Evolutionary conservation across 2,797 vertebrate genomes (phyloP), one percentile per base, ranked within the genome.

Genomic region (Echeneis naucrates): DNA sequence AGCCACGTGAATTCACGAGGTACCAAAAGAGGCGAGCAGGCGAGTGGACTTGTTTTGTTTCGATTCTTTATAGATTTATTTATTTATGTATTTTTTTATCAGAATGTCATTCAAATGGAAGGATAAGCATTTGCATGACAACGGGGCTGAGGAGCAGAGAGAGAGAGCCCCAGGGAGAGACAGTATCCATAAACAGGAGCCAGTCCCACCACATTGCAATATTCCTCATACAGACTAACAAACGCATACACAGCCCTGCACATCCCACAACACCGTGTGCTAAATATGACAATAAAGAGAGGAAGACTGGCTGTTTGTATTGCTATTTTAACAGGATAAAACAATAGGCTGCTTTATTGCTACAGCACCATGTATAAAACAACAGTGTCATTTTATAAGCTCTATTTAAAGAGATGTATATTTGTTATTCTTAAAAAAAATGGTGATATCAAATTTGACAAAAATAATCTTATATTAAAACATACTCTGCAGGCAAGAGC

Each of bases 51-150:
- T 90, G 88, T 92, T 92, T 92, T 92, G 75, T 82, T 77, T 82
- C 33, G 63, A 32, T 50, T 72, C 48, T 75, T 80, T 81, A 38
- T 88, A 75, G 84, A 72, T 91, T 85, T 88, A 88, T 93, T 95
- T 96, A 96, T 88, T 86, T 90, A 89, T n/a, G n/a, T n/a, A n/a
- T n/a, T n/a, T n/a, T n/a, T 91, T 91, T 96, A 97, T 98, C 97
- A 95, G 95, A 95, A 96, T 98, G 96, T 95, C 96, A 97, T 98
- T 98, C 96, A 96, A 97, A 98, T 96, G 93, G 94, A 96, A 96
- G 96, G 96, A 94, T 95, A 95, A 96, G 90, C 94, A 98, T 98
- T 99, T 98, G 96, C 96, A 98, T 98, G 95, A 97, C 96, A 98
- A 97, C 95, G n/a, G 95, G 95, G 72, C 69, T 87, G 92, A 94